phyloP scores from a whole-genome alignment of 2,113 vertebrate species.

The Oryzias melastigma region DNA sequence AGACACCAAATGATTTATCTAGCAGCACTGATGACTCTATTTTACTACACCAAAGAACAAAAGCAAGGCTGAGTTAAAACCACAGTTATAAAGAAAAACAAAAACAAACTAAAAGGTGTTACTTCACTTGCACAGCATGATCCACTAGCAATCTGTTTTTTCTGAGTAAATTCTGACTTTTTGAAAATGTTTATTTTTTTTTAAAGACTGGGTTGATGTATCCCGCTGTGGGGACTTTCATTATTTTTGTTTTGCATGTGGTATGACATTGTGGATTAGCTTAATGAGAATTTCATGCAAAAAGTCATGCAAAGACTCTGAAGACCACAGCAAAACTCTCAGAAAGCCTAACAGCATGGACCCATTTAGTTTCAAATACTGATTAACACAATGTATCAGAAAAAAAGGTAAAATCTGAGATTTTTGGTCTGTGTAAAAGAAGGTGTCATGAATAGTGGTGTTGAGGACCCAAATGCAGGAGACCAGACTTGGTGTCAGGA shows the following conservation, averaged over 20 bases:
- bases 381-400: too few species aligned
- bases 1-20: constrained; percentile 14
- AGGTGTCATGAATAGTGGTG: too few species aligned
- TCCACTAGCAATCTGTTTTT: constrained; percentile 33
- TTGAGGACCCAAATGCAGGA: too few species aligned
- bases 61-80: constrained; percentile 11
- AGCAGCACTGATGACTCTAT: not conserved
- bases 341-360: too few species aligned
- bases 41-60: constrained; percentile 13
- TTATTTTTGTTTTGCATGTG: constrained; percentile 52
- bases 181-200: constrained; percentile 28
- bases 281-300: not conserved
- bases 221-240: constrained; percentile 59
- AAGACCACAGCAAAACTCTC: too few species aligned
- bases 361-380: too few species aligned
- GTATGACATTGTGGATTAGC: constrained; percentile 51
- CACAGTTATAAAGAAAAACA: constrained; percentile 39
- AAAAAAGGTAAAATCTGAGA: too few species aligned
- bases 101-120: constrained; percentile 42
- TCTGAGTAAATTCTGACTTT: constrained; percentile 63
- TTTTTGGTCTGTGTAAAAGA: too few species aligned
- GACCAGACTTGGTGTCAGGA: too few species aligned
- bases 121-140: constrained; percentile 54
- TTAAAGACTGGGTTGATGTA: constrained; percentile 43
- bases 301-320: not conserved